Evolutionary conservation across 2,797 vertebrate genomes (phyloP), one percentile per base, ranked within the genome.

Genomic region (Silurus aristotelis): DNA sequence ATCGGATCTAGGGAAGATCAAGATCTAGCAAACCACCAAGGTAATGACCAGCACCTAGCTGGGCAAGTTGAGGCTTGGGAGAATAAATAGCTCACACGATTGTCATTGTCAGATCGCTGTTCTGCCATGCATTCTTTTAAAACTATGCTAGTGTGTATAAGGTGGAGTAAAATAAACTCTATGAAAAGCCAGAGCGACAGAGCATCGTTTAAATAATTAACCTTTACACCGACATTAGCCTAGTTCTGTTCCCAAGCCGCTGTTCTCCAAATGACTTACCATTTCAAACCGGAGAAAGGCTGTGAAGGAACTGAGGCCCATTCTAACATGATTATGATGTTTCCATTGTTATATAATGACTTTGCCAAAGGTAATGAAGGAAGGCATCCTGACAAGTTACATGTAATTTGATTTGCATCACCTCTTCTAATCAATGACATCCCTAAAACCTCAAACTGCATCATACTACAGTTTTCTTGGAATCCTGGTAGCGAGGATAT

Each of bases 41-140:
- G 52, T 17, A 25, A 58, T 60, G 75, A 60, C 75, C 75, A 19
- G 48, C 52, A 19, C 55, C 60, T 20, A 58, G 56, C 6, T 7
- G 4, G 25, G 68, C 38, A 71, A 20, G 17, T 71, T 6, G 38
- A 46, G 3, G 68, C 38, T 71, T 71, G 67, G 25, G 46, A 73
- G 68, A 56, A 27, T 27, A 6, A 55, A 76, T 56, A 43, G 80
- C 66, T 67, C 17, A 22, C 27, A 52, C 43, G 10, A 31, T 25
- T 43, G 73, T 43, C 20, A 31, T 25, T 43, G 73, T 31, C 43
- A 4, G 22, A 83, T 75, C 13, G 87, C 83, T 85, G 83, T 86
- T 56, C 71, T 72, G 82, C 56, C 84, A 88, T 10, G 15, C 48
- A 22, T 75, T 46, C 25, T 83, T 56, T 76, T 63, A 79, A 43